Evolutionary conservation across 1,140 invertebrate genomes (phyloP).

Genomic region (Arctopsyche grandis): DNA sequence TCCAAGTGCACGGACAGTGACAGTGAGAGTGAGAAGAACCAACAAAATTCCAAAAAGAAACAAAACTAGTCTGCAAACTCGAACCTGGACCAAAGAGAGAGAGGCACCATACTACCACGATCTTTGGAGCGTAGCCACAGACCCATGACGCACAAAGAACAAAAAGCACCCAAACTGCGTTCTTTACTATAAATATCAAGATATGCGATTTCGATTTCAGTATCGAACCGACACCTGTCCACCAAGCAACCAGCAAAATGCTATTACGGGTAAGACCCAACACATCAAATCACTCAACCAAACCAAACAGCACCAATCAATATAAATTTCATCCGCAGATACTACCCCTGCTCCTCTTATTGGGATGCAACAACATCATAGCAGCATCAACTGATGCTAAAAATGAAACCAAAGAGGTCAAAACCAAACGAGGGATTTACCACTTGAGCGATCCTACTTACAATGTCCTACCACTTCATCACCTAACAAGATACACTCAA

Average conservation of each 20-base stretch:
- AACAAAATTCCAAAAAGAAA: slow-evolving; percentile 42
- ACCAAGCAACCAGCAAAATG: slow-evolving; percentile 40
- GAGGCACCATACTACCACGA: slow-evolving; percentile 29
- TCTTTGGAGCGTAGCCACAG: slow-evolving; percentile 36
- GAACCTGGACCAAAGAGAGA: slow-evolving; percentile 25
- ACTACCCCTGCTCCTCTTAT: slow-evolving; percentile 18
- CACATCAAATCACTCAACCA: background rate
- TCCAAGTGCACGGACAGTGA: slow-evolving; percentile 16
- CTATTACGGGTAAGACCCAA: slow-evolving; percentile 44
- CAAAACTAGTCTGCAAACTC: background rate
- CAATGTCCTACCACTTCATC: slow-evolving; percentile 42
- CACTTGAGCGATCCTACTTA: slow-evolving; percentile 47
- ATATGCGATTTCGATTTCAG: slow-evolving; percentile 46
- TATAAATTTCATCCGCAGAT: slow-evolving; percentile 39
- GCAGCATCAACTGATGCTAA: slow-evolving; percentile 31
- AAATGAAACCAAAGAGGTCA: slow-evolving; percentile 41
- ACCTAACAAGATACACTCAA: slow-evolving; percentile 38
- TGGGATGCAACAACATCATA: slow-evolving; percentile 17
- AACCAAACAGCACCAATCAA: background rate
- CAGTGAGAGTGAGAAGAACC: slow-evolving; percentile 52
- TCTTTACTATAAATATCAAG: slow-evolving; percentile 51
- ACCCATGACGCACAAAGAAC: slow-evolving; percentile 43
- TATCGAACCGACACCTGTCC: slow-evolving; percentile 44
- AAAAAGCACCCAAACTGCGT: slow-evolving; percentile 39
- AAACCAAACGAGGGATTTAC: slow-evolving; percentile 47